Evolutionary conservation across 2,888 invertebrate genomes (phyloP).

Genomic region (Cosmia pyralina): DNA sequence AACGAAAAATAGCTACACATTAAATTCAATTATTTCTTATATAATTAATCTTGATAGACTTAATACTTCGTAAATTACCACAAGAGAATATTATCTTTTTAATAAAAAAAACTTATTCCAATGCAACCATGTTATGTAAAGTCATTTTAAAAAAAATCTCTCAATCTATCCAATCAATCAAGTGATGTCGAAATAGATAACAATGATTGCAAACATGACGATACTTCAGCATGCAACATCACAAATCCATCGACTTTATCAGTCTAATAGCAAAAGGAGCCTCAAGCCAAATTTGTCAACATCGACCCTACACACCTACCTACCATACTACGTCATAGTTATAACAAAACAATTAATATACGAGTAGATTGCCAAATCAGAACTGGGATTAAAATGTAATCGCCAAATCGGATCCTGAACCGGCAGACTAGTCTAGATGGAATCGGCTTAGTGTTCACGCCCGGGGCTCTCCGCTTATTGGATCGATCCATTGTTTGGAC

Average conservation of each 20-base stretch:
- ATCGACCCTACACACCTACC: not conserved
- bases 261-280: slow-evolving; percentile 22
- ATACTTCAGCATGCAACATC: not conserved
- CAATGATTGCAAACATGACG: not conserved
- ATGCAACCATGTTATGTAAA: not conserved
- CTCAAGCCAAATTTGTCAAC: slow-evolving; percentile 25
- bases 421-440: slow-evolving; percentile 57
- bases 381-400: slow-evolving; percentile 66
- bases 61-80: not conserved
- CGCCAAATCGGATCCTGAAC: slow-evolving; percentile 69
- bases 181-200: not conserved
- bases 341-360: slow-evolving; percentile 59
- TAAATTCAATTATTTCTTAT: not conserved
- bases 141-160: not conserved
- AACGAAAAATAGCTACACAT: not conserved
- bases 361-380: slow-evolving; percentile 62
- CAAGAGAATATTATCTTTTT: not conserved
- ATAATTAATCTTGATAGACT: not conserved
- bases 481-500: slow-evolving; percentile 72
- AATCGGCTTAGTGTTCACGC: slow-evolving; percentile 77
- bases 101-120: not conserved
- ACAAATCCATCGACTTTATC: slow-evolving; percentile 5
- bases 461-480: slow-evolving; percentile 72
- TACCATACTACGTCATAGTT: slow-evolving; percentile 12
- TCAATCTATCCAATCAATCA: not conserved